A percentile compares a stretch with the other conserved stretches of the same genome.
phyloP scores from a whole-genome alignment of 2,797 vertebrate genomes.

The Falco columbarius region DNA sequence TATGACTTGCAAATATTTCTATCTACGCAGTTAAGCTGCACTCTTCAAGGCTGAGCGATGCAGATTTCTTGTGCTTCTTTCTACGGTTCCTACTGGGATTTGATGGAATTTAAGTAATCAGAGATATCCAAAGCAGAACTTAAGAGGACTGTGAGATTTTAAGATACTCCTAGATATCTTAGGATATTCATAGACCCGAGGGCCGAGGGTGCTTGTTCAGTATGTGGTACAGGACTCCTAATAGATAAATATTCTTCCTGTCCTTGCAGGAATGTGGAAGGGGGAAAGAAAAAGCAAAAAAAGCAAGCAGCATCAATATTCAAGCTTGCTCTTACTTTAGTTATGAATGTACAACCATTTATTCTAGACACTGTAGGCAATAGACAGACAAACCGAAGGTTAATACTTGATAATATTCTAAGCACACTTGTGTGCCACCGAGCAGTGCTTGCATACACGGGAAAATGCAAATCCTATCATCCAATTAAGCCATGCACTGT shows the following conservation, averaged over 20 bases:
- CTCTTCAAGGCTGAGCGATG: background rate
- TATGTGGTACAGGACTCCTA: background rate
- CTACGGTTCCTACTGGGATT: background rate
- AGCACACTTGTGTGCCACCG: slow-evolving; percentile 9
- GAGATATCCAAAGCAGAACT: background rate
- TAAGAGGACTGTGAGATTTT: background rate
- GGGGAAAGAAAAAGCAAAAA: background rate
- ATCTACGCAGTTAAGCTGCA: background rate
- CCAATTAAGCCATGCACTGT: background rate
- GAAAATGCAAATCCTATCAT: slow-evolving; percentile 27
- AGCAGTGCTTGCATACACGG: background rate
- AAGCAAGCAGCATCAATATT: background rate
- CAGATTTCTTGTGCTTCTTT: slow-evolving; percentile 4
- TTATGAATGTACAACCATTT: background rate
- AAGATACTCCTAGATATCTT: background rate
- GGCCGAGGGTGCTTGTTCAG: background rate
- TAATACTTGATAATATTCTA: slow-evolving; percentile 17
- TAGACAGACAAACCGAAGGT: background rate
- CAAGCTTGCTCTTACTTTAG: background rate
- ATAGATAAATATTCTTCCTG: background rate
- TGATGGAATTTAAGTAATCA: background rate
- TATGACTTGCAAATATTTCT: slow-evolving; percentile 46
- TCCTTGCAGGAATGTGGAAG: background rate
- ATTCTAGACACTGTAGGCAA: background rate
- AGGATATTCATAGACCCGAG: background rate